phyloP scores from a whole-genome alignment of 1,140 invertebrate genomes.

The Muscidifurax raptorellus region DNA sequence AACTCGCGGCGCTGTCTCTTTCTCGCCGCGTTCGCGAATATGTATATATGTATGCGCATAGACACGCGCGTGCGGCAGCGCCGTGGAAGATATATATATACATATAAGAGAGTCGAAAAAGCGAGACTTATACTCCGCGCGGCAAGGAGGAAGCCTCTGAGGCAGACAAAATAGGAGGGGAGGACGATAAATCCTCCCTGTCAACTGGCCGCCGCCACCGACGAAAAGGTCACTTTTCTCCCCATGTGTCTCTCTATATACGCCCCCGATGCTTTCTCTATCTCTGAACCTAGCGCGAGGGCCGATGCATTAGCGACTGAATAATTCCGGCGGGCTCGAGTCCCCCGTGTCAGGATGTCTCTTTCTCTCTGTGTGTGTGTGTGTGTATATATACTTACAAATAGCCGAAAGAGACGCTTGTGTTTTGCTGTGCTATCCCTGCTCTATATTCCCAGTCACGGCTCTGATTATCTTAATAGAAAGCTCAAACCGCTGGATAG shows the following conservation, averaged over 20 bases:
- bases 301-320: slow-evolving; percentile 35
- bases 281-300: not conserved
- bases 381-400: not conserved
- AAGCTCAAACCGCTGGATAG: slow-evolving; percentile 65
- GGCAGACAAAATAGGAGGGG: not conserved
- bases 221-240: slow-evolving; percentile 38
- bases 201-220: not conserved
- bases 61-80: too few species aligned
- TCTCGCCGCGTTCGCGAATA: not conserved
- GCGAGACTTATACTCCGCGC: not conserved
- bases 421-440: slow-evolving; percentile 54
- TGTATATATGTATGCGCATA: not conserved
- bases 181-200: slow-evolving; percentile 36
- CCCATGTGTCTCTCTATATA: slow-evolving; percentile 22
- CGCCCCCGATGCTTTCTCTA: too few species aligned
- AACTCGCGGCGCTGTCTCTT: not conserved
- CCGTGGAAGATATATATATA: not conserved
- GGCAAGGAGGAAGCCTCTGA: not conserved
- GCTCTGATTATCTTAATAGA: slow-evolving; percentile 70
- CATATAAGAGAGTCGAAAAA: not conserved
- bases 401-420: not conserved
- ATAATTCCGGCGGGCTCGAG: not conserved
- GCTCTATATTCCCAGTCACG: slow-evolving; percentile 67
- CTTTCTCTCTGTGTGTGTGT: too few species aligned
- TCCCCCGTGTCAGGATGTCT: not conserved